Evolutionary conservation across 2,797 vertebrate genomes (phyloP).

Genomic region (Urosaurus nigricauda): DNA sequence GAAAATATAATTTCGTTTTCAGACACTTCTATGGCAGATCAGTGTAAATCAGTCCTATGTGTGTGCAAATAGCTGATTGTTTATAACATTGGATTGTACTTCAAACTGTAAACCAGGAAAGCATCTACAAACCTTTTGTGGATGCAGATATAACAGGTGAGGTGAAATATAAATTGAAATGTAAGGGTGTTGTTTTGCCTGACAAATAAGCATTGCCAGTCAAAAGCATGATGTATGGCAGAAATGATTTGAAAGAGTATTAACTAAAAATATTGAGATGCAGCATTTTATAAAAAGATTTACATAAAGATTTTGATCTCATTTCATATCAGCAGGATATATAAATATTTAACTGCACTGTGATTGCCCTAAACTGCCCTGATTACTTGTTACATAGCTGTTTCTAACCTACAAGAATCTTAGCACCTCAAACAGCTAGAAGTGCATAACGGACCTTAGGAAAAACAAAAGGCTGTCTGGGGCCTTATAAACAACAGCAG

Average conservation of each 20-base stretch:
- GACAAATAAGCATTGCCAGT: neutral
- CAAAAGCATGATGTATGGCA: neutral
- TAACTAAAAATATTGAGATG: neutral
- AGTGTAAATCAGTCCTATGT: neutral
- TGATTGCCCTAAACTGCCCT: neutral
- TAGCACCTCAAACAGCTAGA: neutral
- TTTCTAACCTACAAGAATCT: neutral
- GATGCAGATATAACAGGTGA: neutral
- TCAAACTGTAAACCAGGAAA: neutral
- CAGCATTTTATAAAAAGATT: neutral
- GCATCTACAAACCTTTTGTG: neutral
- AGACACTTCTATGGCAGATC: neutral
- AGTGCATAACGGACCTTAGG: neutral
- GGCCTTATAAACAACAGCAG: neutral
- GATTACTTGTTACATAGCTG: too few species aligned
- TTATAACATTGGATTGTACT: neutral
- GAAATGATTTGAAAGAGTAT: neutral
- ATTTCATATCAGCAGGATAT: neutral
- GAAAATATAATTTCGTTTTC: slow-evolving; percentile 24
- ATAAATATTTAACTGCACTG: neutral
- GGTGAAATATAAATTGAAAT: neutral
- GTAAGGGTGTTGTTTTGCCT: neutral
- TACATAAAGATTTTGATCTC: neutral
- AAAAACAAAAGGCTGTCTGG: neutral
- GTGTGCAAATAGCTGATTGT: neutral